Evolutionary conservation across 1,140 invertebrate genomes (phyloP).

Genomic region (Oscheius sp.): DNA sequence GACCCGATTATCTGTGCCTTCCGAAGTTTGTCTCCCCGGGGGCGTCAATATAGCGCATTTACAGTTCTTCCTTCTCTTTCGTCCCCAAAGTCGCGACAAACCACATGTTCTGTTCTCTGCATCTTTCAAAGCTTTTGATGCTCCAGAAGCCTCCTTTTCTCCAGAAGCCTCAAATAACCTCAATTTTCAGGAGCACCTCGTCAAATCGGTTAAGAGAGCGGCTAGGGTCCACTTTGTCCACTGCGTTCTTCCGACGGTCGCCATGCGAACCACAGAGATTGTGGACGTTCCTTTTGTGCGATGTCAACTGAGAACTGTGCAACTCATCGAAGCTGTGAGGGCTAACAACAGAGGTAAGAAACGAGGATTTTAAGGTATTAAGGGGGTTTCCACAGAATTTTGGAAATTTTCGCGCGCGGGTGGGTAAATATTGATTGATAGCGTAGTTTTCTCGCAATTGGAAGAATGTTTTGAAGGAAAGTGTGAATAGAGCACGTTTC

Average conservation of each 20-base stretch:
- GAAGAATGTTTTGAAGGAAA: no score
- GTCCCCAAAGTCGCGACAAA: background rate
- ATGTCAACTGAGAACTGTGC: conserved; percentile 81
- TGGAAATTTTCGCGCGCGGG: no score
- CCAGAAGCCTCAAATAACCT: background rate
- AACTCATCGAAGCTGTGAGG: conserved; percentile 82
- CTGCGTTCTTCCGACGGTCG: conserved; percentile 79
- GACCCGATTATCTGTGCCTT: background rate
- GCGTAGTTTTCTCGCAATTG: no score
- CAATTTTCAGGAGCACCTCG: background rate
- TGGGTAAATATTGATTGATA: no score
- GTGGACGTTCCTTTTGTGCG: conserved; percentile 82
- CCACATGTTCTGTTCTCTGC: no score
- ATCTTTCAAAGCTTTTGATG: no score
- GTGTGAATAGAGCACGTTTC: no score
- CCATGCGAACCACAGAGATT: conserved; percentile 63
- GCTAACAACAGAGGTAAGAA: conserved; percentile 79
- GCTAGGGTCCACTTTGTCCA: conserved; percentile 74
- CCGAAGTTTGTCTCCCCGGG: no score
- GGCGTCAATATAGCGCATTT: no score
- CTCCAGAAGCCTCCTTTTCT: background rate
- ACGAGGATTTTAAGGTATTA: no score
- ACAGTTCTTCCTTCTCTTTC: background rate
- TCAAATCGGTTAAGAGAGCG: background rate
- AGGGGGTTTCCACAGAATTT: no score